Conservation (phyloP, 1,140 invertebrate genomes). For the Notospermus geniculatus region DNA sequence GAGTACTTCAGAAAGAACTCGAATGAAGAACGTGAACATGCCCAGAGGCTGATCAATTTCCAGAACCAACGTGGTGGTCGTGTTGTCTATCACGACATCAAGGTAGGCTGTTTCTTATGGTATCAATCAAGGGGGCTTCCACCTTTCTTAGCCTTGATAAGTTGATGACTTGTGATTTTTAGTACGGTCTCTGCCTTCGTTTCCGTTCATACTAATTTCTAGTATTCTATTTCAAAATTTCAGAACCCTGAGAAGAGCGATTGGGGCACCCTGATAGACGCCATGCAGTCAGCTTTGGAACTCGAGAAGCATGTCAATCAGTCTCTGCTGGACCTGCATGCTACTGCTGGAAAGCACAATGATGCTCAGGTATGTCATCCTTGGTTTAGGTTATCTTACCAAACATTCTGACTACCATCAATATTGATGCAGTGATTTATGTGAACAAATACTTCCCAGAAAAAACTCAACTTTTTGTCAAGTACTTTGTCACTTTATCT, state of each 20-base stretch:
- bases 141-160: no score
- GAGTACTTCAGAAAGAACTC: slow-evolving; percentile 82
- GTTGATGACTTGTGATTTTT: no score
- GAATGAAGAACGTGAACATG: slow-evolving; percentile 82
- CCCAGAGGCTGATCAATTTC: slow-evolving; percentile 83
- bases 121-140: no score
- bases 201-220: slow-evolving; percentile 5
- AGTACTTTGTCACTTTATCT: no score
- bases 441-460: no score
- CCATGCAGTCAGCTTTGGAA: slow-evolving; percentile 69
- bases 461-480: no score
- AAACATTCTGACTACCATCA: no score
- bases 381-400: no score
- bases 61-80: slow-evolving; percentile 80
- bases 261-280: slow-evolving; percentile 67
- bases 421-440: no score
- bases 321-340: slow-evolving; percentile 70
- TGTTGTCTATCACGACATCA: slow-evolving; percentile 62
- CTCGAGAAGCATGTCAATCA: slow-evolving; percentile 80
- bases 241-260: slow-evolving; percentile 63
- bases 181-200: no score
- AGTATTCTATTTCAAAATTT: slow-evolving; percentile 12
- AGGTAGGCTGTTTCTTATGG: no score
- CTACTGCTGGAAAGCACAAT: slow-evolving; percentile 64
- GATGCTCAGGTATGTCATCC: slow-evolving; percentile 61